Evolutionary conservation across 2,113 vertebrate genomes (phyloP), one percentile per base, ranked within the genome.

Genomic region (Solenodon paradoxus): DNA sequence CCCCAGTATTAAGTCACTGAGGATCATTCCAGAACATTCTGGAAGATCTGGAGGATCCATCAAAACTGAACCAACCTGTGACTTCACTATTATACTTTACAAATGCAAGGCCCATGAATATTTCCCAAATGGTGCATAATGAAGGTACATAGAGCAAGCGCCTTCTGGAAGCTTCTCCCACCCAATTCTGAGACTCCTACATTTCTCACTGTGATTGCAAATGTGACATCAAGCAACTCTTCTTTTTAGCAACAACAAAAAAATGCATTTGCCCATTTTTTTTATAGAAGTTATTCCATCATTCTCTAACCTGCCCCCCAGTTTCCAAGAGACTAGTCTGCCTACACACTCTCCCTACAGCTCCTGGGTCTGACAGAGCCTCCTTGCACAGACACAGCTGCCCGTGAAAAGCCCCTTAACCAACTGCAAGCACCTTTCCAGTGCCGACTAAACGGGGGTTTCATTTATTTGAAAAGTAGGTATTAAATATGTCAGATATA

Each of bases 401-500:
- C 92, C 64, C 12, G 0, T 28, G 90, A 77, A 71, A 77, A 81
- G n/a, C 66, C 38, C 68, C n/a, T 88, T 71, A 45, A 80, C 89
- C 51, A 3, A 59, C 32, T 86, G 77, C n/a, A n/a, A n/a, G n/a
- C 42, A 61, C 81, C 88, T 92, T 90, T 89, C 80, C 77, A 88
- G 57, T n/a, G 72, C 55, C 5, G 20, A 35, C 63, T 78, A 96
- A 95, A 95, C 68, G 95, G 81, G 79, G 95, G 93, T 95, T 96
- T 91, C 90, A 93, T 97, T 97, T 96, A 96, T 96, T 96, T 95
- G 95, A 95, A 97, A 96, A 96, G 87, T 55, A 87, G 72, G 92
- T 96, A 96, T 97, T 97, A 97, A 97, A 97, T 95, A 95, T 97
- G 97, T 96, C 97, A 97, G 94, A 92, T 96, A 84, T 88, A 97